Evolutionary conservation across 2,797 vertebrate genomes (phyloP).

Genomic region (Scolopax rusticola): DNA sequence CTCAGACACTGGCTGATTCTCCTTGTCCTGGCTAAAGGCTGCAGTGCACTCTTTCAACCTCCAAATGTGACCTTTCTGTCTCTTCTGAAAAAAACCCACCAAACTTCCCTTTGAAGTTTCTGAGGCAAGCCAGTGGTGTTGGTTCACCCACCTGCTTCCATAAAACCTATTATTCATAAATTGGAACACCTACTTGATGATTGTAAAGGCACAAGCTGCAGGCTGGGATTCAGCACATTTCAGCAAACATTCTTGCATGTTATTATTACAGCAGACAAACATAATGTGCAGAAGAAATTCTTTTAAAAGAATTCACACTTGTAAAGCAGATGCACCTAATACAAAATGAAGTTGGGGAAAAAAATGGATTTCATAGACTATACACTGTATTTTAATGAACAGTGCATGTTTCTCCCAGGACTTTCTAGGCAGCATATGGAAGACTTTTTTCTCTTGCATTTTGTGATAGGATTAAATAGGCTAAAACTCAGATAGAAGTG

Average conservation of each 20-base stretch:
- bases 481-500: neutral
- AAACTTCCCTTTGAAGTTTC: neutral
- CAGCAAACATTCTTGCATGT: neutral
- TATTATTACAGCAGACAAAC: neutral
- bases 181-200: conserved; percentile 4
- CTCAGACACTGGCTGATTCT: neutral
- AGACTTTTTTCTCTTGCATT: neutral
- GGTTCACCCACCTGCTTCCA: neutral
- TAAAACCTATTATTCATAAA: conserved; percentile 2
- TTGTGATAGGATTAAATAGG: neutral
- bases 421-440: neutral
- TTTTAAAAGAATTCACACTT: neutral
- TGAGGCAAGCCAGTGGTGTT: neutral
- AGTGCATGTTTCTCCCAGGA: neutral
- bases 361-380: neutral
- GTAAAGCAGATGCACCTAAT: neutral
- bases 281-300: neutral
- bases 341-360: neutral
- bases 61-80: neutral
- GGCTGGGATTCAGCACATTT: neutral
- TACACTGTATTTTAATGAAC: neutral
- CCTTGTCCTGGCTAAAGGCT: conserved; percentile 2
- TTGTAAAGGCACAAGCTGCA: neutral
- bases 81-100: neutral
- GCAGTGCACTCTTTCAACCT: neutral